Evolutionary conservation across 2,888 invertebrate genomes (phyloP), one percentile per base, ranked within the genome.

Genomic region (Syrphus vitripennis): DNA sequence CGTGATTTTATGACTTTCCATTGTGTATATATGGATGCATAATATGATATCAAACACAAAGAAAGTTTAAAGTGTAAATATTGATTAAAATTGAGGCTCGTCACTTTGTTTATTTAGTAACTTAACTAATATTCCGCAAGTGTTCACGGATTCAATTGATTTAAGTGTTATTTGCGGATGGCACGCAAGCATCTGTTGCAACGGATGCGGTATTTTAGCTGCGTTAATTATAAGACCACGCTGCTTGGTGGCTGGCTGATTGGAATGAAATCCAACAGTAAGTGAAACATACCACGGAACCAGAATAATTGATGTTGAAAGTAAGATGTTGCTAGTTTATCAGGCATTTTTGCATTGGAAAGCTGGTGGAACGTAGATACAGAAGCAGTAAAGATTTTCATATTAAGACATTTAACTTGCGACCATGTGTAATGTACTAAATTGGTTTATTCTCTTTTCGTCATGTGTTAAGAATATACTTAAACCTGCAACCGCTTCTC

Each of bases 1-100:
- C 79, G 78, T 74, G 72, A 69, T 79, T 78, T 40, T 48, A 63
- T 83, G 78, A 70, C 78, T 83, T 74, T 74, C 63, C 29, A 79
- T 31, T 12, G 26, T 42, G 1, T 34, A 9, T 31, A 31, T 31
- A 4, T 5, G 50, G 48, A 78, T 63, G 59, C 69, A 45, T 53
- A 57, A 12, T 5, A 6, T 26, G 14, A 50, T 21, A 5, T 31
- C 12, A 59, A 59, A 34, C 21, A 34, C 48, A 50, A 67, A 50
- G 67, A 67, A 67, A 67, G 65, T 48, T 67, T 45, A 29, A 34
- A n/a, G n/a, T 50, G 34, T 67, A 34, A 50, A 50, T 50, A 67
- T 67, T 34, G 31, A 50, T 67, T 50, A 31, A 42, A 42, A 50
- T 9, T 50, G 70, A 37, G 21, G 16, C 26, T 61, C 69, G 34